phyloP scores from a whole-genome alignment of 1,140 invertebrate species.

The Magallana angulata region DNA sequence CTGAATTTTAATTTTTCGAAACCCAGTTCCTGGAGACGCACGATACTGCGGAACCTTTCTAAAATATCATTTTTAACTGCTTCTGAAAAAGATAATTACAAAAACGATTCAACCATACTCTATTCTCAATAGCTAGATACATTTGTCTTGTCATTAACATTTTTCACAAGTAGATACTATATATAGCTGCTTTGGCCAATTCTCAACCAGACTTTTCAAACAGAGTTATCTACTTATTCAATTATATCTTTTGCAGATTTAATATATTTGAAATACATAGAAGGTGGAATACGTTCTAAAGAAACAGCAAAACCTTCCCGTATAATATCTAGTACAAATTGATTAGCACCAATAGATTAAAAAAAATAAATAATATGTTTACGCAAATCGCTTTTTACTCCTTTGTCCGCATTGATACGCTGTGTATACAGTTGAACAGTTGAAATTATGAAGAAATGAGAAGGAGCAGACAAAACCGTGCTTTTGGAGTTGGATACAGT shows the following conservation, averaged over 20 bases:
- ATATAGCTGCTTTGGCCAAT: too few relatives aligned
- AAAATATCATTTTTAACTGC: slow-evolving; percentile 6
- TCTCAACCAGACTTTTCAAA: slow-evolving; percentile 25
- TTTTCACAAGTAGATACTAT: background rate
- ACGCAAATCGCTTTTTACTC: slow-evolving; percentile 27
- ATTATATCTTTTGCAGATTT: slow-evolving; percentile 29
- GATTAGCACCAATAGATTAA: slow-evolving; percentile 20
- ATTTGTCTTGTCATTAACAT: slow-evolving; percentile 19
- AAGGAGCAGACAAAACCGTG: background rate
- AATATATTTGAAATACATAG: slow-evolving; percentile 42
- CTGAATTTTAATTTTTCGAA: background rate
- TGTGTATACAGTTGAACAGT: background rate
- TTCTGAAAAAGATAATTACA: background rate
- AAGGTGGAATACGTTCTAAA: slow-evolving; percentile 3
- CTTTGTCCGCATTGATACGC: background rate
- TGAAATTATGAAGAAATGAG: background rate
- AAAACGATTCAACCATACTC: background rate
- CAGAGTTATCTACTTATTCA: slow-evolving; percentile 43
- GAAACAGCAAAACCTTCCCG: slow-evolving; percentile 48
- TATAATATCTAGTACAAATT: slow-evolving; percentile 44
- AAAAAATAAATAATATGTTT: slow-evolving; percentile 44
- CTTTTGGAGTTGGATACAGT: background rate
- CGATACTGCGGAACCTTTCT: too few relatives aligned
- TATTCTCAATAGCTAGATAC: slow-evolving; percentile 25
- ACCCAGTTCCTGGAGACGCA: too few relatives aligned